A percentile compares a stretch with the other conserved stretches of the same genome.
phyloP scores from a whole-genome alignment of 2,888 invertebrate genomes.

The Erannis defoliaria region DNA sequence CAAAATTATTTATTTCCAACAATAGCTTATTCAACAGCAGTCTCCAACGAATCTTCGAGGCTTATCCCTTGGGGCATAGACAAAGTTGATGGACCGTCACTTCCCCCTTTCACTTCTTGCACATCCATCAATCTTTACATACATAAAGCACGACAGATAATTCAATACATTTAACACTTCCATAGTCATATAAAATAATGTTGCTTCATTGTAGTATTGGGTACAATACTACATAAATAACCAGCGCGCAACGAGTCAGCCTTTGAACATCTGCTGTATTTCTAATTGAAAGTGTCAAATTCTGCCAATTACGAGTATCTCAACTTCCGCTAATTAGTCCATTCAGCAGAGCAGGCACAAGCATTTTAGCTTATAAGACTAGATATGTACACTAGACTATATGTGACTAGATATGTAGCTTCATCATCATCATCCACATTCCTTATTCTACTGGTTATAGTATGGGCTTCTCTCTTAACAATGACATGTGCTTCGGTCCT shows the following conservation, averaged over 20 bases:
- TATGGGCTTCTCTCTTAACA: no score
- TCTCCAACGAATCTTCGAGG: conserved; percentile 39
- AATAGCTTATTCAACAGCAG: conserved; percentile 37
- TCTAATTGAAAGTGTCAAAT: not conserved
- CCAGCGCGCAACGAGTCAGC: not conserved
- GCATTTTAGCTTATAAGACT: not conserved
- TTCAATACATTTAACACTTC: conserved; percentile 33
- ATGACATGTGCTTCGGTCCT: no score
- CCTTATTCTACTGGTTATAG: no score
- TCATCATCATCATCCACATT: no score
- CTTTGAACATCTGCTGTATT: not conserved
- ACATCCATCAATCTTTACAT: conserved; percentile 46
- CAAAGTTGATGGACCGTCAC: conserved; percentile 42
- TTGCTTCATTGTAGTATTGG: not conserved
- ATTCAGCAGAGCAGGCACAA: not conserved
- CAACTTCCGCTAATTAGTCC: not conserved
- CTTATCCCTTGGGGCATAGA: conserved; percentile 41
- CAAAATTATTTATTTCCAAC: conserved; percentile 19
- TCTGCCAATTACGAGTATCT: conserved; percentile 3
- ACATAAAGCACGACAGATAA: conserved; percentile 35
- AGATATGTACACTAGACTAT: no score
- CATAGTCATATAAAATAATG: conserved; percentile 11
- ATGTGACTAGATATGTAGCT: no score
- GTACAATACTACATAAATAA: not conserved
- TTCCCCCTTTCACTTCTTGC: conserved; percentile 48